Conservation (phyloP, 2,888 invertebrate species). For the Epistrophe grossulariae region DNA sequence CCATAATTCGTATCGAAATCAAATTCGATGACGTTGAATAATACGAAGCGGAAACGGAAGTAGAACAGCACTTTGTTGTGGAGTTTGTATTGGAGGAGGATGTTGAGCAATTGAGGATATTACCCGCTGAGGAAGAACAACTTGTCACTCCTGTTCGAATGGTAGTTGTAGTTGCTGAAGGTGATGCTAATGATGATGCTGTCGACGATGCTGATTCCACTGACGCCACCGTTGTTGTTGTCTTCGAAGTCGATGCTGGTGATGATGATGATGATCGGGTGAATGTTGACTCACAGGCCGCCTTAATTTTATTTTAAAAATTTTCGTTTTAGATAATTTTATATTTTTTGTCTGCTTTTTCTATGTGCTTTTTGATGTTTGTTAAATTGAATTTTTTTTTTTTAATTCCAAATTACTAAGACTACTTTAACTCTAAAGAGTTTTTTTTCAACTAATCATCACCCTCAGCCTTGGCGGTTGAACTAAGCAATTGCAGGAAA, state of each 20-base stretch:
- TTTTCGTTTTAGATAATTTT: constrained; percentile 69
- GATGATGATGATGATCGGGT: background rate
- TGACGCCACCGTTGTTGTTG: constrained; percentile 26
- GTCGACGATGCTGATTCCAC: constrained; percentile 9
- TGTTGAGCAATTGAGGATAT: constrained; percentile 55
- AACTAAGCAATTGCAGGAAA: constrained; percentile 53
- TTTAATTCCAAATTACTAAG: constrained; percentile 61
- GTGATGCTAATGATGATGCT: constrained; percentile 5
- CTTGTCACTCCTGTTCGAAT: constrained; percentile 54
- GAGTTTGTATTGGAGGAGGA: constrained; percentile 42
- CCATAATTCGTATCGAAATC: constrained; percentile 72
- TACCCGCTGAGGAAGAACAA: constrained; percentile 49
- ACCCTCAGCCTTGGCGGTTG: constrained; percentile 15
- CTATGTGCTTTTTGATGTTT: constrained; percentile 65
- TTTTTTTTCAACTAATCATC: constrained; percentile 29
- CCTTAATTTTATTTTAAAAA: constrained; percentile 76
- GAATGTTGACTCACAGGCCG: constrained; percentile 57
- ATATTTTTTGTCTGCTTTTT: constrained; percentile 54
- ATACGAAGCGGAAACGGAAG: constrained; percentile 68
- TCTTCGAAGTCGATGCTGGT: background rate
- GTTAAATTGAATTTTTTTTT: constrained; percentile 41
- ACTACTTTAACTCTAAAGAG: constrained; percentile 50
- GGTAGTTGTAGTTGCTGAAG: constrained; percentile 43
- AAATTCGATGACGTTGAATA: constrained; percentile 67
- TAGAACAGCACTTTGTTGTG: constrained; percentile 55